Percentiles rank a stretch among this genome's conserved stretches.
Evolutionary conservation across 2,888 invertebrate species (phyloP).

Genomic region (Orchesella flavescens): DNA sequence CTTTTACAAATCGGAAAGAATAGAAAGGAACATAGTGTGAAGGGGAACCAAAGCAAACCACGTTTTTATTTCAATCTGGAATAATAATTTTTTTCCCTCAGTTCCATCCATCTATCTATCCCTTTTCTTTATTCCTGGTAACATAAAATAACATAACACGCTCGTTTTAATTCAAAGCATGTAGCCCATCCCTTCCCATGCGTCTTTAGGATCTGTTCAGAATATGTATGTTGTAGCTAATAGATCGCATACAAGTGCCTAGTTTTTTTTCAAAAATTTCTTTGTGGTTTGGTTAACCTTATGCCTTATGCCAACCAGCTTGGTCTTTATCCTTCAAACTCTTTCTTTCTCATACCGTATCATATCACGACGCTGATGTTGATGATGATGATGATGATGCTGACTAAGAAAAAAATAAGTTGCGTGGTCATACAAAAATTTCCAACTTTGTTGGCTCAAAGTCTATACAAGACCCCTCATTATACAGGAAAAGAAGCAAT

Average conservation of each 20-base stretch:
- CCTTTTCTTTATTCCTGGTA: no score
- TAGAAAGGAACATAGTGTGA: neutral
- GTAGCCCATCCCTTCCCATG: conserved; percentile 25
- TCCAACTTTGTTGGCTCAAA: conserved; percentile 4
- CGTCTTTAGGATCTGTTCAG: neutral
- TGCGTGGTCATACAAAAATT: conserved; percentile 1
- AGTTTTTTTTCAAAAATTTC: no score
- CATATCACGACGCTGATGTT: no score
- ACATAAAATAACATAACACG: no score
- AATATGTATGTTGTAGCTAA: neutral
- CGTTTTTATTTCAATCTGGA: conserved; percentile 38
- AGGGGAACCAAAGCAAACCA: neutral
- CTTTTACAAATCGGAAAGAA: neutral
- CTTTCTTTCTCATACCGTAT: no score
- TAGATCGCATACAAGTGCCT: no score
- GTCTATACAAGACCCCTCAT: neutral
- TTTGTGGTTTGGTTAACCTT: no score
- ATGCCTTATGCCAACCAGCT: no score
- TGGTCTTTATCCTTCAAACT: no score
- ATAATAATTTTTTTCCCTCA: conserved; percentile 20
- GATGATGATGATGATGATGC: no score
- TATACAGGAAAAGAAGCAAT: neutral
- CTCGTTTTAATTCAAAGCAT: conserved; percentile 32
- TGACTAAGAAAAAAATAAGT: neutral
- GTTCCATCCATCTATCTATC: neutral